Base-by-base conservation (phyloP, 2,113 vertebrate species). In the Myiozetetes cayanensis region DNA sequence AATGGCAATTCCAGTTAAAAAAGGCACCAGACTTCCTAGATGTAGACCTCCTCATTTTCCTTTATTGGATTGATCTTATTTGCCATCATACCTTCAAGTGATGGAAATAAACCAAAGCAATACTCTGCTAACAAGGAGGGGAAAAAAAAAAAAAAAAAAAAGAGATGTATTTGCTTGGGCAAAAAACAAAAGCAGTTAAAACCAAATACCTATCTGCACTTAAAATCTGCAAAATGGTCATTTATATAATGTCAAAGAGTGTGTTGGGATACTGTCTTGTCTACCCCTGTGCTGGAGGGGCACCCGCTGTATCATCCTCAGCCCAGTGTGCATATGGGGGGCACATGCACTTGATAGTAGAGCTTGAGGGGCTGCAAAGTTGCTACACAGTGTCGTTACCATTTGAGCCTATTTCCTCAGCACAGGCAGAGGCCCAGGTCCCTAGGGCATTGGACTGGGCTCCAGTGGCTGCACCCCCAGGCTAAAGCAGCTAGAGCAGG, bases 391-490 rank as follows among this genome's bases (percentile, higher is more conserved):
- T 24, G 63, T 67, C 2, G 5, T 56, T 61, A 44, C 4, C 5
- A 4, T 46, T 77, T 66, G 17, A 65, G 37, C 17, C 31, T 47
- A 41, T 13, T 8, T n/a, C 44, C 8, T 1, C 10, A 28, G 31
- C n/a, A 27, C 0, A 1, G 61, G 41, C 18, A 68, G 35, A 44
- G 47, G 19, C 8, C 11, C 31, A 19, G 12, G 9, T 41, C 12
- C 14, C 35, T 35, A 24, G 12, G 7, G 4, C 10, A 15, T 3
- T 0, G 1, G 8, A 7, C 12, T 67, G n/a, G 9, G 3, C 8
- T 72, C 11, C 39, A 55, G 1, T 2, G 17, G 10, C 19, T 53
- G 16, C 0, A 39, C 1, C 0, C 5, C 8, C 0, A 0, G 27
- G 4, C 5, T 72, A 49, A 33, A 62, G 25, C 25, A 52, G 28